phyloP scores from a whole-genome alignment of 2,113 vertebrate species.

The Alouatta palliata region DNA sequence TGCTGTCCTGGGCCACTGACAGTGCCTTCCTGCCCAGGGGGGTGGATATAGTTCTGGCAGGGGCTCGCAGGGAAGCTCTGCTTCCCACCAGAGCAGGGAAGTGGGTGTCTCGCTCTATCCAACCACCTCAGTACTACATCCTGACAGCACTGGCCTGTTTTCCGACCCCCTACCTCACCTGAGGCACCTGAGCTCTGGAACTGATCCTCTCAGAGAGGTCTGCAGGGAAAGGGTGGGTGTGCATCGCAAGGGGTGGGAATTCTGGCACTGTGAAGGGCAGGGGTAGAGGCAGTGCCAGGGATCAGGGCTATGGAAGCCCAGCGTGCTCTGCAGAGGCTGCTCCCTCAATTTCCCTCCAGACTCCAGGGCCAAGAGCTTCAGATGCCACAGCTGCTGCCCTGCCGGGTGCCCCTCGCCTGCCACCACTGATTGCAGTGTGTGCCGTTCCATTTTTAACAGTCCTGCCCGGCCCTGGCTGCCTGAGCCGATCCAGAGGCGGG shows the following conservation, averaged over 20 bases:
- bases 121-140: too few species aligned
- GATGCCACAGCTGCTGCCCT: slow-evolving; percentile 68
- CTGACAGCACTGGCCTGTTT: not conserved
- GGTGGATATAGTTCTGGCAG: not conserved
- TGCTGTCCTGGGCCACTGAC: not conserved
- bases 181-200: not conserved
- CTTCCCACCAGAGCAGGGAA: not conserved
- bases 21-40: rapidly evolving
- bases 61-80: not conserved
- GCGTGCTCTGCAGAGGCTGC: not conserved
- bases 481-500: slow-evolving; percentile 57
- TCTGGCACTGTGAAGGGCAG: not conserved
- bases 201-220: not conserved
- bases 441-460: slow-evolving; percentile 63
- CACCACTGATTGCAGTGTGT: slow-evolving; percentile 46
- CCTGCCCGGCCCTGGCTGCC: slow-evolving; percentile 47
- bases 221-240: not conserved
- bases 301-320: not conserved
- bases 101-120: not conserved
- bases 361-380: not conserved
- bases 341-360: not conserved
- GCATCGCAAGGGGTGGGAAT: not conserved
- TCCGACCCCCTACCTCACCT: rapidly evolving
- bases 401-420: not conserved
- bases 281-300: not conserved